These are phyloP conservation scores for Mantis religiosa DNA, from an alignment of 2,888 invertebrate genomes.

Conservation along the genomic window DNA sequence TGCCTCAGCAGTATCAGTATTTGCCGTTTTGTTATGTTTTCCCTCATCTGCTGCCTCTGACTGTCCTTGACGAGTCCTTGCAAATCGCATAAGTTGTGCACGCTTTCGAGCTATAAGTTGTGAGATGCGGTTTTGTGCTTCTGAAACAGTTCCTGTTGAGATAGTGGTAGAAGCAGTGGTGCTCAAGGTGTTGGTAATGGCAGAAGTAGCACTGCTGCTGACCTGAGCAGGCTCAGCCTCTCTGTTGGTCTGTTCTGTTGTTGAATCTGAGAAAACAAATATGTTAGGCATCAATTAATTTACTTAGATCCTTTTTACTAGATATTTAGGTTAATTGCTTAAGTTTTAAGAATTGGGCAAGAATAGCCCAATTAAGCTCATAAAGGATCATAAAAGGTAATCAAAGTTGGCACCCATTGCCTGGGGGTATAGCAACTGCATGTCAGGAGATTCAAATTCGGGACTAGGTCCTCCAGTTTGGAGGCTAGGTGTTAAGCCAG, in stretches of 20 bases:
- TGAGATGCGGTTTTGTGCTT: conserved; percentile 57
- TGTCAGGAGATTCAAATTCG: no score
- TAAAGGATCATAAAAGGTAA: no score
- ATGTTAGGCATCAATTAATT: background rate
- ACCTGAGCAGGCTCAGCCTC: background rate
- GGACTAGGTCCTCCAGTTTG: no score
- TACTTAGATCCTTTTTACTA: no score
- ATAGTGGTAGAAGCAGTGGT: background rate
- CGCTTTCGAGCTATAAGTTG: conserved; percentile 70
- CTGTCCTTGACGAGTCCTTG: conserved; percentile 33
- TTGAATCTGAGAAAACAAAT: background rate
- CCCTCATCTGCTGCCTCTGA: conserved; percentile 9
- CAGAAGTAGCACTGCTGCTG: background rate
- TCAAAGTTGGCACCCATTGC: no score
- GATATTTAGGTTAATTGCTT: no score
- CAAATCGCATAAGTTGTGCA: conserved; percentile 38
- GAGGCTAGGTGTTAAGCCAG: no score
- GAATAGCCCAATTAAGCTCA: no score
- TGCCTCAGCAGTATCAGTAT: background rate
- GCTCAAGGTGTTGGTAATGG: background rate
- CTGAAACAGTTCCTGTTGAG: background rate
- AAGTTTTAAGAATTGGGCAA: no score
- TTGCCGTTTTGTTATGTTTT: background rate
- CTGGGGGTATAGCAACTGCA: no score
- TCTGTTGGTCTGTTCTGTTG: background rate